Conservation (phyloP, 1,140 invertebrate genomes). For the Druon quercuslanigerum region DNA sequence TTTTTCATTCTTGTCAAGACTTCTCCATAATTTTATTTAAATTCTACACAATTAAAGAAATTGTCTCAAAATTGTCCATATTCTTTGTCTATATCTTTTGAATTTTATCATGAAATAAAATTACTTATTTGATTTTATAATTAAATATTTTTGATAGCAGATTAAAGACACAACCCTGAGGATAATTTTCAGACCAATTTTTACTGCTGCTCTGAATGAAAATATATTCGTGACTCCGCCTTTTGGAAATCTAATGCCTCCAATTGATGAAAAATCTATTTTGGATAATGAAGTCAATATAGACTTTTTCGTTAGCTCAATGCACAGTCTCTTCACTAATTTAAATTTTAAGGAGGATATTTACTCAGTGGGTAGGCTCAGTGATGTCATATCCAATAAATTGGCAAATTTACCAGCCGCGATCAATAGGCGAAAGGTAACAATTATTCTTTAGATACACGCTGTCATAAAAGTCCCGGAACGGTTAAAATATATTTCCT, state of each 20-base stretch:
- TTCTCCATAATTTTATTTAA: too few relatives aligned
- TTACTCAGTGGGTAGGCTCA: conserved; percentile 80
- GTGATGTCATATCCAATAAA: conserved; percentile 79
- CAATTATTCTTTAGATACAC: not conserved
- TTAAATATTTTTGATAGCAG: conserved; percentile 56
- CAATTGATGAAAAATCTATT: conserved; percentile 72
- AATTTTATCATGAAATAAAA: too few relatives aligned
- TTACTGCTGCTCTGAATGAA: conserved; percentile 77
- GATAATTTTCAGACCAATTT: conserved; percentile 80
- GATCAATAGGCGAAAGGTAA: conserved; percentile 77
- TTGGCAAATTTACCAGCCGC: conserved; percentile 77
- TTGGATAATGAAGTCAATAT: conserved; percentile 67
- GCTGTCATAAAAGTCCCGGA: too few relatives aligned
- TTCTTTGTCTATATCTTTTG: too few relatives aligned
- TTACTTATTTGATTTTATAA: too few relatives aligned
- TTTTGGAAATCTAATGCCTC: conserved; percentile 79
- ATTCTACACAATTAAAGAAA: too few relatives aligned
- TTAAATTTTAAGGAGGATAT: conserved; percentile 81
- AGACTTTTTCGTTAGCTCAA: conserved; percentile 77
- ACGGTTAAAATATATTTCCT: too few relatives aligned
- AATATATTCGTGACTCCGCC: conserved; percentile 81
- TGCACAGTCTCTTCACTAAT: conserved; percentile 79
- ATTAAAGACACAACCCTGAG: conserved; percentile 74
- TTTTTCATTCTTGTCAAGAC: too few relatives aligned
- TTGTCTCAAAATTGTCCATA: too few relatives aligned